phyloP scores from a whole-genome alignment of 2,888 invertebrate genomes.

The Ptychoptera contaminata region DNA sequence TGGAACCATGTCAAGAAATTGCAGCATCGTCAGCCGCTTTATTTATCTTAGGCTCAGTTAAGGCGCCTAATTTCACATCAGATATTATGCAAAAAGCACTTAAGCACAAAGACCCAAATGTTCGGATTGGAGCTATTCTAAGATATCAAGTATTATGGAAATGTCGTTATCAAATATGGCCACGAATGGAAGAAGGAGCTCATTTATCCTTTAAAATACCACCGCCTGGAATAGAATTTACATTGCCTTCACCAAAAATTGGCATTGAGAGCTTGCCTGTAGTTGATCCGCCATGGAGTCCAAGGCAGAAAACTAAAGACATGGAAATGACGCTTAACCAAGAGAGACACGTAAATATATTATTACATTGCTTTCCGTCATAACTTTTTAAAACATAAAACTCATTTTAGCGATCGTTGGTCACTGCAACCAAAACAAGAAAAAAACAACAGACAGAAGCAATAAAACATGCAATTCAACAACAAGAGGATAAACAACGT shows the following conservation, averaged over 20 bases:
- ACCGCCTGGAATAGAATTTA: constrained; percentile 98
- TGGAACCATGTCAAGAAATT: constrained; percentile 77
- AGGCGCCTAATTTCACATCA: constrained; percentile 75
- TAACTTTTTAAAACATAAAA: constrained; percentile 6
- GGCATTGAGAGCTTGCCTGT: constrained; percentile 89
- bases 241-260: constrained; percentile 95
- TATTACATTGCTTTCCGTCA: constrained; percentile 5
- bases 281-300: constrained; percentile 98
- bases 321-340: constrained; percentile 98
- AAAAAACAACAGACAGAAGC: constrained; percentile 99
- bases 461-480: constrained; percentile 85
- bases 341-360: constrained; percentile 69
- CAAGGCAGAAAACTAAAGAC: constrained; percentile 93
- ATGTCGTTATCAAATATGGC: constrained; percentile 95
- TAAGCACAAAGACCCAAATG: constrained; percentile 65
- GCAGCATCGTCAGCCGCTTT: constrained; percentile 73
- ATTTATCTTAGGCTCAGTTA: constrained; percentile 85
- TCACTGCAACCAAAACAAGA: constrained; percentile 95
- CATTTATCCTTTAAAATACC: constrained; percentile 94
- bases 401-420: constrained; percentile 61
- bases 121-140: constrained; percentile 68
- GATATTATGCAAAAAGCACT: constrained; percentile 80
- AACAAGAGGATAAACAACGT: constrained; percentile 88
- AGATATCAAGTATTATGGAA: constrained; percentile 93
- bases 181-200: constrained; percentile 96